These are phyloP conservation scores for Parapsyche elsis DNA, from an alignment of 1,140 invertebrate genomes.

Conservation along the genomic window DNA sequence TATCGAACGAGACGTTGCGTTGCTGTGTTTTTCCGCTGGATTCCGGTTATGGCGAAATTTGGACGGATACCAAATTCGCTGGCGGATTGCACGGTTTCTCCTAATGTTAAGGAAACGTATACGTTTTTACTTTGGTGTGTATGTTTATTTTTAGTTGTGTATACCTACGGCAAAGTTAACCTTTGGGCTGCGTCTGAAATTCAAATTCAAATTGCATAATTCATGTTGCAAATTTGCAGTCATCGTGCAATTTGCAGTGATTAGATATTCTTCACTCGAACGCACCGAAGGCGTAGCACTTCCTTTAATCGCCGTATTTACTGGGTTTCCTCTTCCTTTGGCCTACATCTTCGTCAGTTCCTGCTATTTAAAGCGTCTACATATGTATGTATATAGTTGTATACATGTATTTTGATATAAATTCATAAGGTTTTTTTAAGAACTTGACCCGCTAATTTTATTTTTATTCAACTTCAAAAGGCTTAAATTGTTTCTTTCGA, in stretches of 20 bases:
- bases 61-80: constrained; percentile 7
- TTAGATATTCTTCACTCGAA: too few relatives aligned
- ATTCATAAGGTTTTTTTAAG: neutral
- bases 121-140: neutral
- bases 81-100: neutral
- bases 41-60: neutral
- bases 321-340: too few relatives aligned
- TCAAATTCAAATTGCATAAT: too few relatives aligned
- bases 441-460: neutral
- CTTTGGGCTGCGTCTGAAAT: neutral
- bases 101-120: neutral
- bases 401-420: neutral
- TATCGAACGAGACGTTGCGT: neutral
- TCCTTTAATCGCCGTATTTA: too few relatives aligned
- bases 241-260: too few relatives aligned
- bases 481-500: too few relatives aligned
- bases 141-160: constrained; percentile 1
- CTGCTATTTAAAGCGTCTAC: neutral
- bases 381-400: neutral
- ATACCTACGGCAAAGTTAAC: neutral
- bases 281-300: too few relatives aligned
- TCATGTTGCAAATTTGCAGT: too few relatives aligned
- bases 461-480: too few relatives aligned
- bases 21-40: neutral
- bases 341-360: too few relatives aligned